Evolutionary conservation across 2,797 vertebrate genomes (phyloP), one percentile per base, ranked within the genome.

Genomic region (Sebastes taczanowskii): DNA sequence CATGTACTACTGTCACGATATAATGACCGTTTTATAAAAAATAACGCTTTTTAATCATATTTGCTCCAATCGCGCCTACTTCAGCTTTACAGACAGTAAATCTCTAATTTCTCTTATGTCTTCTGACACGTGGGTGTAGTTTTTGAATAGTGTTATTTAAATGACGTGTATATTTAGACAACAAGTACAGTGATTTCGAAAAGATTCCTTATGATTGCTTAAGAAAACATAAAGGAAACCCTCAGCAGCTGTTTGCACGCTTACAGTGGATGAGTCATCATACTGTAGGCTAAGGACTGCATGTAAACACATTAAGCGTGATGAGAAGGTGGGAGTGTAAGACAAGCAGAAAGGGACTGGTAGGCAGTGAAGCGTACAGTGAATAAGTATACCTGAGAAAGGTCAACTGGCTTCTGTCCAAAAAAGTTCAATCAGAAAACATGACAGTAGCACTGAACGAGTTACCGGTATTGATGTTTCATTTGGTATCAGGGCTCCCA

Each of bases 181-280:
- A 9, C 16, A 67, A 9, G 11, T 18, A 30, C 11, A 49, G 49
- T 56, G 10, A 55, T 69, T 42, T 56, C 11, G 13, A 20, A 65
- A 49, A 49, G 18, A 66, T 1, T 82, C 20, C 38, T 64, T 2
- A 4, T 16, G 3, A 59, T 35, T 64, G 25, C 9, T 67, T 52
- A 55, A 3, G 6, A 76, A 72, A 74, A 58, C 46, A 56, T 56
- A 23, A 9, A 30, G 22, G 7, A 80, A 82, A 42, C 13, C n/a
- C 22, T 56, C 4, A 27, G 6, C 7, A 2, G 0, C 7, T 27
- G 38, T 46, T 66, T 80, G 11, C 4, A 25, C 11, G 9, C 68
- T 42, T 58, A 23, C 2, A 46, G 32, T 3, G 18, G 32, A 38
- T 81, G 83, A 90, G 58, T 86, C 83, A 79, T 22, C 0, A 16